Evolutionary conservation across 2,888 invertebrate genomes (phyloP).

Genomic region (Pyralis farinalis): DNA sequence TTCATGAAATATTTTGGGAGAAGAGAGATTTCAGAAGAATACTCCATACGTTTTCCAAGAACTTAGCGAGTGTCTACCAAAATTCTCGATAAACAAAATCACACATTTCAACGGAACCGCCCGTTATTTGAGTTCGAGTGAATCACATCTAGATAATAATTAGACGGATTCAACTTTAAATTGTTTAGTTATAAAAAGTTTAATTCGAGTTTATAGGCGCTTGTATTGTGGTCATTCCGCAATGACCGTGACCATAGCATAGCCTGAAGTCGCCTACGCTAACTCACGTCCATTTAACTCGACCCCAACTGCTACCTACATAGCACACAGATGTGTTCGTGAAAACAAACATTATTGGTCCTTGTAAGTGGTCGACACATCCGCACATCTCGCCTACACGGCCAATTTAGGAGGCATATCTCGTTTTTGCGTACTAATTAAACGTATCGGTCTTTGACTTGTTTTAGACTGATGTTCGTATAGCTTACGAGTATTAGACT

Average conservation of each 20-base stretch:
- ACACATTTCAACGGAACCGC: not conserved
- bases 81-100: not conserved
- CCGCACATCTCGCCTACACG: constrained; percentile 53
- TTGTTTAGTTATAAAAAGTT: not conserved
- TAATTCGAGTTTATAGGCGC: not conserved
- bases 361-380: constrained; percentile 31
- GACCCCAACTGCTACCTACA: constrained; percentile 29
- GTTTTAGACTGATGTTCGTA: constrained; percentile 27
- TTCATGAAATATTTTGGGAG: too few relatives aligned
- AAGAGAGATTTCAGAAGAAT: too few relatives aligned
- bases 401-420: constrained; percentile 40
- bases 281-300: constrained; percentile 30
- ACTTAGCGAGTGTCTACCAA: constrained; percentile 8
- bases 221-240: constrained; percentile 28
- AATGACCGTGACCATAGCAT: constrained; percentile 39
- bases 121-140: not conserved
- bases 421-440: constrained; percentile 70
- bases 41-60: too few relatives aligned
- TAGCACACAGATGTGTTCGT: constrained; percentile 18
- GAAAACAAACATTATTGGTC: constrained; percentile 30
- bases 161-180: not conserved
- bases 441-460: constrained; percentile 74
- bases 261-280: constrained; percentile 58
- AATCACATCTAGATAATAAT: not conserved
- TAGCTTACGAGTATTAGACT: too few relatives aligned